phyloP scores from a whole-genome alignment of 2,888 invertebrate genomes.

The Leucoptera coffeella region DNA sequence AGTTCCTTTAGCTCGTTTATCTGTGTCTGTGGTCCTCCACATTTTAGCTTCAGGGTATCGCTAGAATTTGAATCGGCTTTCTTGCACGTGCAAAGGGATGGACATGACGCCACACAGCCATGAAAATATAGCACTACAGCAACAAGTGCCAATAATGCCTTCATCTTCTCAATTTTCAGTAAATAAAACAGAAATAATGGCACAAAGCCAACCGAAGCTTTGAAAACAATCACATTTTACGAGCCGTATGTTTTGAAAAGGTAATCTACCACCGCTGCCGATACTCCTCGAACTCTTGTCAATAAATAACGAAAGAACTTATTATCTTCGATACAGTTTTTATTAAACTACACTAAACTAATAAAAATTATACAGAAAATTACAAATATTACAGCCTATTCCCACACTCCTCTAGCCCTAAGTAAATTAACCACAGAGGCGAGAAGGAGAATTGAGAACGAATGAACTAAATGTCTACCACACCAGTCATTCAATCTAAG shows the following conservation, averaged over 20 bases:
- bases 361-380: no score
- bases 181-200: constrained; percentile 31
- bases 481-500: no score
- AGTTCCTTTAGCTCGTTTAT: constrained; percentile 57
- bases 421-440: no score
- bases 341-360: no score
- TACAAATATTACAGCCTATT: constrained; percentile 23
- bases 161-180: constrained; percentile 28
- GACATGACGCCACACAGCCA: constrained; percentile 23
- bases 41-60: constrained; percentile 56
- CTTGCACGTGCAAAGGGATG: constrained; percentile 48
- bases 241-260: no score
- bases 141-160: constrained; percentile 19
- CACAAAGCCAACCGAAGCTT: constrained; percentile 35
- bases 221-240: constrained; percentile 40
- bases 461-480: no score
- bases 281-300: no score
- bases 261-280: no score
- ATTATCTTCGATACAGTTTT: no score
- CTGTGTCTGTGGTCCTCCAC: constrained; percentile 54
- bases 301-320: no score
- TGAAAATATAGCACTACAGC: constrained; percentile 17
- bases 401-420: no score
- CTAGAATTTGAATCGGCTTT: constrained; percentile 48
- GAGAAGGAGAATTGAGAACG: no score